These are phyloP conservation scores for Myotis davidii DNA, from an alignment of 2,113 vertebrate genomes.

Conservation along the genomic window DNA sequence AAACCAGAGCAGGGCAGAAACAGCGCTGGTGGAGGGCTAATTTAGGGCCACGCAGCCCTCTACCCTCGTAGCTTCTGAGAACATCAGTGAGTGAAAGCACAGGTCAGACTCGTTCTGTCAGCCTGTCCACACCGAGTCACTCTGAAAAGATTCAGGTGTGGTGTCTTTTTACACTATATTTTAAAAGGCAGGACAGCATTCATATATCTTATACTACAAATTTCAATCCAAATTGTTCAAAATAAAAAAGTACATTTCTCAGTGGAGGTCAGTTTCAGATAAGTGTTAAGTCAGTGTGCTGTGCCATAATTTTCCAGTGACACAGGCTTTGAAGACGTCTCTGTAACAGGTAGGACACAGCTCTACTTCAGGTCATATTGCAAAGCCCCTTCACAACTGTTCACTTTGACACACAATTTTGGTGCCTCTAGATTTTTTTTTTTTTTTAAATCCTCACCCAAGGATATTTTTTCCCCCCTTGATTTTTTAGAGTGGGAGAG, in stretches of 20 bases:
- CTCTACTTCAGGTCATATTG: no score
- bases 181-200: not conserved
- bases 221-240: not conserved
- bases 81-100: not conserved
- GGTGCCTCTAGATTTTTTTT: not conserved
- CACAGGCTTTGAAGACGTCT: not conserved
- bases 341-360: not conserved
- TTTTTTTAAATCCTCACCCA: no score
- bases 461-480: no score
- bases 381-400: no score
- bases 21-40: rapidly evolving
- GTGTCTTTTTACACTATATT: not conserved
- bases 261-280: not conserved
- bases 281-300: not conserved
- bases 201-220: not conserved
- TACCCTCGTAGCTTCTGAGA: not conserved
- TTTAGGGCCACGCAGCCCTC: not conserved
- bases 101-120: not conserved
- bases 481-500: no score
- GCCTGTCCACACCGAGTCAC: not conserved
- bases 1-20: not conserved
- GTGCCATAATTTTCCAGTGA: not conserved
- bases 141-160: not conserved
- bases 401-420: not conserved
- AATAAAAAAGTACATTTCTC: not conserved